A percentile compares a stretch with the other conserved stretches of the same genome.
phyloP scores from a whole-genome alignment of 2,113 vertebrate species.

The Sclerurus mexicanus region DNA sequence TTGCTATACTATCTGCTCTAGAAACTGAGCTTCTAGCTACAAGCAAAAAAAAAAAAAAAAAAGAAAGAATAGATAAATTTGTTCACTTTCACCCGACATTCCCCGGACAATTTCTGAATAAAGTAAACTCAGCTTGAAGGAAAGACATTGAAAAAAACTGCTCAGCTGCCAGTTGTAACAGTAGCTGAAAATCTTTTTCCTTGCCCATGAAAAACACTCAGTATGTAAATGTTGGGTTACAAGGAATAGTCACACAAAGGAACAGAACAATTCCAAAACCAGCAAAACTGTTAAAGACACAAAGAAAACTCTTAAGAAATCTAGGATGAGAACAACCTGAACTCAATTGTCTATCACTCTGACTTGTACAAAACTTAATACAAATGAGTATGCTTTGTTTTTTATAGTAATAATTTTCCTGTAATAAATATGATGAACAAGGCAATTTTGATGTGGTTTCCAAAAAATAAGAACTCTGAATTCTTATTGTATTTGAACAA shows the following conservation, averaged over 20 bases:
- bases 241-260: not conserved
- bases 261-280: not conserved
- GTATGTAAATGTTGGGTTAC: not conserved
- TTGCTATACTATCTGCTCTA: not conserved
- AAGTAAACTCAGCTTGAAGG: not conserved
- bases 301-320: not conserved
- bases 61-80: not conserved
- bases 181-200: not conserved
- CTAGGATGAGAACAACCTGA: not conserved
- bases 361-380: not conserved
- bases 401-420: not conserved
- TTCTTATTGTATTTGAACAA: not conserved
- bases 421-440: not conserved
- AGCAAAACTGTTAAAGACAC: not conserved
- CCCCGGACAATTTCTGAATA: not conserved
- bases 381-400: not conserved
- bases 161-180: not conserved
- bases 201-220: not conserved
- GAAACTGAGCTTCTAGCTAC: not conserved
- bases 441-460: not conserved
- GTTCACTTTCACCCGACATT: not conserved
- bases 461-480: not conserved
- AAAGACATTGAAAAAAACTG: not conserved
- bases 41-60: not conserved
- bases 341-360: not conserved